phyloP scores from a whole-genome alignment of 2,888 invertebrate species.

The Gymnoscelis rufifasciata region DNA sequence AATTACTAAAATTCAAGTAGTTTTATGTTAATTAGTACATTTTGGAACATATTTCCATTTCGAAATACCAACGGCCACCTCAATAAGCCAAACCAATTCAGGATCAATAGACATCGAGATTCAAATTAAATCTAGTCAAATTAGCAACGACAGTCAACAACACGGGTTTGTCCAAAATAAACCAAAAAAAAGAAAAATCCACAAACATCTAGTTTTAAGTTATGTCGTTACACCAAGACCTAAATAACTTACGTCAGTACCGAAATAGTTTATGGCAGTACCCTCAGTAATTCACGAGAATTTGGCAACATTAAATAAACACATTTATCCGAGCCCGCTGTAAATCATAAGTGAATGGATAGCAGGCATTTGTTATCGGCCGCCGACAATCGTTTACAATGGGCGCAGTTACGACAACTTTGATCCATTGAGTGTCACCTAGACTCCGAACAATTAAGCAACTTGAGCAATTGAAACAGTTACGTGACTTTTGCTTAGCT shows the following conservation, averaged over 20 bases:
- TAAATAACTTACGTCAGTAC: constrained; percentile 1
- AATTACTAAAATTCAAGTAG: too few relatives aligned
- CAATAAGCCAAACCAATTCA: too few relatives aligned
- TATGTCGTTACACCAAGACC: neutral
- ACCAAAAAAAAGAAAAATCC: too few relatives aligned
- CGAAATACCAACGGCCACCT: too few relatives aligned
- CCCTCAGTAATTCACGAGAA: constrained; percentile 11
- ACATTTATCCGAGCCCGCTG: constrained; percentile 14
- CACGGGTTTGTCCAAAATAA: too few relatives aligned
- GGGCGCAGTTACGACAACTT: constrained; percentile 12
- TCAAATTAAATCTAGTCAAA: too few relatives aligned
- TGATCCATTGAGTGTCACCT: constrained; percentile 12
- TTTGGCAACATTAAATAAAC: constrained; percentile 19
- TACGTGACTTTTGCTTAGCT: too few relatives aligned
- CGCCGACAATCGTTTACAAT: constrained; percentile 17
- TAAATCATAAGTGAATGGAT: constrained; percentile 23
- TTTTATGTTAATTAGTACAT: too few relatives aligned
- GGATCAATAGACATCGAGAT: too few relatives aligned
- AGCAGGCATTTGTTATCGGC: constrained; percentile 16
- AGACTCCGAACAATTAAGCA: constrained; percentile 2
- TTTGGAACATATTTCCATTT: too few relatives aligned
- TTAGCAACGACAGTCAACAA: too few relatives aligned
- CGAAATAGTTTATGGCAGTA: constrained; percentile 2
- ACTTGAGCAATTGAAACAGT: neutral
- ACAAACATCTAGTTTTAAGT: too few relatives aligned